These are phyloP conservation scores for Conopomorpha cramerella DNA, from an alignment of 1,140 invertebrate species.

Conservation along the genomic window DNA sequence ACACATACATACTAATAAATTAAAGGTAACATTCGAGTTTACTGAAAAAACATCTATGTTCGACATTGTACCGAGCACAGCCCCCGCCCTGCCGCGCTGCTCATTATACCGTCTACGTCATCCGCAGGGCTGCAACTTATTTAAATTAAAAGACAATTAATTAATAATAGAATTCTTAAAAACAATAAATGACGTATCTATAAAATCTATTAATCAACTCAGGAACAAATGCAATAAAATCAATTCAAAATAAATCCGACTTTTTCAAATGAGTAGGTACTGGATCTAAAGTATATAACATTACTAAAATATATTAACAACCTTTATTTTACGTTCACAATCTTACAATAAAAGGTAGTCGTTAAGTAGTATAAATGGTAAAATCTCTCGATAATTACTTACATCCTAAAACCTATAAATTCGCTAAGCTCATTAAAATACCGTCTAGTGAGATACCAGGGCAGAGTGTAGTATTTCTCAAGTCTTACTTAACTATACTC, in stretches of 20 bases:
- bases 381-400: slow-evolving; percentile 49
- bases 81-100: slow-evolving; percentile 6
- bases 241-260: slow-evolving; percentile 28
- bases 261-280: slow-evolving; percentile 39
- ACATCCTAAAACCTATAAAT: slow-evolving; percentile 48
- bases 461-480: slow-evolving; percentile 45
- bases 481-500: too few species aligned
- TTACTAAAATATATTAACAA: slow-evolving; percentile 57
- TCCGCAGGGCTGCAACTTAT: slow-evolving; percentile 22
- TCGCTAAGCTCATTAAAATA: slow-evolving; percentile 56
- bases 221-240: slow-evolving; percentile 61
- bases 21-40: not conserved
- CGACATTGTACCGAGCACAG: slow-evolving; percentile 7
- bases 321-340: slow-evolving; percentile 41
- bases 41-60: not conserved
- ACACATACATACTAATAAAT: slow-evolving; percentile 2
- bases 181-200: slow-evolving; percentile 33
- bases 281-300: slow-evolving; percentile 46
- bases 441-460: slow-evolving; percentile 58
- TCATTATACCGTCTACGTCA: slow-evolving; percentile 21
- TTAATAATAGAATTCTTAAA: slow-evolving; percentile 49
- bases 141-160: slow-evolving; percentile 28
- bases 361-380: slow-evolving; percentile 42
- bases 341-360: slow-evolving; percentile 47
- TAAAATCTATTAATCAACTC: slow-evolving; percentile 58